Conservation (phyloP, 2,888 invertebrate genomes). For the Epiblema foenella region DNA sequence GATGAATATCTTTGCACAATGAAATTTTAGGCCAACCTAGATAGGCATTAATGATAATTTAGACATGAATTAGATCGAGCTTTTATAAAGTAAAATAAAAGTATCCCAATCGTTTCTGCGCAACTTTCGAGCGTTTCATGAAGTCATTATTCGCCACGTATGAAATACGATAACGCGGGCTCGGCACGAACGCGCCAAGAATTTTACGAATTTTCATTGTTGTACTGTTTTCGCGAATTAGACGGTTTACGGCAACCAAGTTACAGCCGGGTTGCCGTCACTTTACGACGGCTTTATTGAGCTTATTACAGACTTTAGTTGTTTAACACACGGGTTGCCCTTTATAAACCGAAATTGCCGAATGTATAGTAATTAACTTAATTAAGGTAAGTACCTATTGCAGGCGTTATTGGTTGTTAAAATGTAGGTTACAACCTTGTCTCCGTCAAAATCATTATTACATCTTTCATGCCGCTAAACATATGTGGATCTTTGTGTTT, state of each 20-base stretch:
- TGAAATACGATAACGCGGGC: constrained; percentile 39
- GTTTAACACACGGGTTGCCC: constrained; percentile 25
- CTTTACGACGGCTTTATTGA: constrained; percentile 23
- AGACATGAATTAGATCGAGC: background rate
- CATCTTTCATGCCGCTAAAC: too few relatives aligned
- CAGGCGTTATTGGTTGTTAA: constrained; percentile 63
- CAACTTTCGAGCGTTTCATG: constrained; percentile 32
- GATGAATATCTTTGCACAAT: background rate
- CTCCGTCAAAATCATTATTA: background rate
- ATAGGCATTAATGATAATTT: constrained; percentile 16
- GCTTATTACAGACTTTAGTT: constrained; percentile 29
- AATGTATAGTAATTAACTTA: constrained; percentile 44
- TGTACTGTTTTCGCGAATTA: constrained; percentile 59
- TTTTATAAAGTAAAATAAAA: constrained; percentile 21
- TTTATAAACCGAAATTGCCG: constrained; percentile 32
- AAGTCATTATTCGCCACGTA: constrained; percentile 41
- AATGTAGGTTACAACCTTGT: constrained; percentile 58
- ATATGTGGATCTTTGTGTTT: too few relatives aligned
- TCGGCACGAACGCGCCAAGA: constrained; percentile 52
- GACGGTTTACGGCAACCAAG: constrained; percentile 53
- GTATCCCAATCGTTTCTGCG: constrained; percentile 20
- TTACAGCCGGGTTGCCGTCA: constrained; percentile 50
- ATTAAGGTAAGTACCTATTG: constrained; percentile 56
- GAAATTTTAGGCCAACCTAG: background rate
- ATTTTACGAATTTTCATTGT: constrained; percentile 66